These are phyloP conservation scores for Vulpes vulpes DNA, from an alignment of 2,113 vertebrate species.

Conservation along the genomic window DNA sequence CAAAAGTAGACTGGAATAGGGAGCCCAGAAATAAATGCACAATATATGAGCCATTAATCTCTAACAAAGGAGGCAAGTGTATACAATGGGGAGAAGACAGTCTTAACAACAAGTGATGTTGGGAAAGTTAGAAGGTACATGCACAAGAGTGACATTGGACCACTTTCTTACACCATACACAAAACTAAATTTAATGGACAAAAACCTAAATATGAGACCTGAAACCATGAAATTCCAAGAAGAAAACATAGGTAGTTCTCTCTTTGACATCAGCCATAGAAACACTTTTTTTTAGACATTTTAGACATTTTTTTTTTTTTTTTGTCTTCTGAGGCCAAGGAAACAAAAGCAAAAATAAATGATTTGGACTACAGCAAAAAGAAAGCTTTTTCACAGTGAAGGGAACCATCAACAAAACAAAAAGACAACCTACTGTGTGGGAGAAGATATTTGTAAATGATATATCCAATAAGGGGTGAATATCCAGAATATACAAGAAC, in stretches of 20 bases:
- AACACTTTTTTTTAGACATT: neutral
- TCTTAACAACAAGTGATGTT: neutral
- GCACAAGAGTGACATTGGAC: neutral
- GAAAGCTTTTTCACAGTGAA: neutral
- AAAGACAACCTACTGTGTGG: neutral
- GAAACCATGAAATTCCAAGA: neutral
- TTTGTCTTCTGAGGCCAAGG: neutral
- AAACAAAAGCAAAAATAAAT: neutral
- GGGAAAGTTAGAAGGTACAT: neutral
- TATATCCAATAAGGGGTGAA: neutral
- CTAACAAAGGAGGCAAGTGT: neutral
- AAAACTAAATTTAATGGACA: neutral
- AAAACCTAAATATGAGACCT: neutral
- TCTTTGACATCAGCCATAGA: neutral
- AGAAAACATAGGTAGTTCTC: neutral
- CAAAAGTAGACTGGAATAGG: neutral
- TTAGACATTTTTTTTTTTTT: no score
- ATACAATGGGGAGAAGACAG: neutral
- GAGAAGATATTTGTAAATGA: neutral
- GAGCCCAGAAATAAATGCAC: neutral
- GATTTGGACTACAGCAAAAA: neutral
- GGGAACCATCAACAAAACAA: neutral
- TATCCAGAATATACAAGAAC: neutral
- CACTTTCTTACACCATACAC: neutral
- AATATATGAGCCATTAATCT: neutral